Base-by-base conservation (phyloP, 2,888 invertebrate genomes). In the Allophyes oxyacanthae region DNA sequence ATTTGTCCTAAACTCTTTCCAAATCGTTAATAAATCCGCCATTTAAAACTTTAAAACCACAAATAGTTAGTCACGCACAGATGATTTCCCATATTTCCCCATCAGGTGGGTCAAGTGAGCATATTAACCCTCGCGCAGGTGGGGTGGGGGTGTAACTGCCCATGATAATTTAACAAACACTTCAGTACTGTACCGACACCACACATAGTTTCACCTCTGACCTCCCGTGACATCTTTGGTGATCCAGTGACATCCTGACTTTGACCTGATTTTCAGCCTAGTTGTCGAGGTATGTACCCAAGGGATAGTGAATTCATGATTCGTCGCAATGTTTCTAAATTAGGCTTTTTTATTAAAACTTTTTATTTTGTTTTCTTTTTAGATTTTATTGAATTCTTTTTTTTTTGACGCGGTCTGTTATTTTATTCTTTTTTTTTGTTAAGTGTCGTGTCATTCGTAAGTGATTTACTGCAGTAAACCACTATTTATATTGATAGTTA, bases 91-190 rank as follows among this genome's bases (percentile, higher is more conserved):
- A 78, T 78, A 79, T 81, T 83, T 83, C 77, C 80, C 82, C 76
- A 53, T 51, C 76, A 82, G 82, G 64, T 72, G 87, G 89, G 90
- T 93, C 90, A 93, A 91, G 88, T 92, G 87, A 84, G 78, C 87
- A 85, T 88, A 86, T 89, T 90, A 90, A 86, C 90, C 89, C 88
- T 83, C 83, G 77, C 79, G 77, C 86, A 87, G 88, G 91, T 89
- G 86, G 90, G 90, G 90, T 89, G 89, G 89, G 88, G 84, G 84
- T 77, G 84, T 72, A 76, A 70, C 70, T 69, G 69, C 81, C 80
- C 82, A 81, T 85, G 87, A 89, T 90, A 85, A 89, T 89, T 87
- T 87, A 86, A 86, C 89, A 81, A 87, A 85, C 89, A 88, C 89
- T 87, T 86, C 87, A 89, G 86, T 90, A 64, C 78, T 76, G 78